Evolutionary conservation across 35 echinoderm and acorn worm genomes (phyloP).

Genomic region (Eucidaris tribuloides): DNA sequence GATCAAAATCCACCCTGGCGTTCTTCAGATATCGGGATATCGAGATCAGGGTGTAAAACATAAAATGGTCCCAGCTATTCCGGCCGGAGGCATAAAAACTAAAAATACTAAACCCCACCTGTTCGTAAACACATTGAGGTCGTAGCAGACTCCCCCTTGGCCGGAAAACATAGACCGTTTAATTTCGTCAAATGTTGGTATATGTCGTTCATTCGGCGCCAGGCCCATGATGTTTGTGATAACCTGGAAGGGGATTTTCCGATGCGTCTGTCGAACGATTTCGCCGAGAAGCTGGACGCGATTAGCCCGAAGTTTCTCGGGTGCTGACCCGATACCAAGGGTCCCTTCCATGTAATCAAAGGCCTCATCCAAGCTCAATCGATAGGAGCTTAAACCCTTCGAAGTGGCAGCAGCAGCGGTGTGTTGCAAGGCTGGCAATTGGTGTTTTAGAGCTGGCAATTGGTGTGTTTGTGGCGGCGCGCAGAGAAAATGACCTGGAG

Average conservation of each 20-base stretch:
- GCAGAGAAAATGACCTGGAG: too few relatives aligned
- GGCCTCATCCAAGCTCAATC: neutral
- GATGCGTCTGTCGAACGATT: neutral
- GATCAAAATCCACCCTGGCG: too few relatives aligned
- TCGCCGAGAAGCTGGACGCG: neutral
- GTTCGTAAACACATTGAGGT: neutral
- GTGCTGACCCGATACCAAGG: neutral
- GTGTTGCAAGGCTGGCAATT: too few relatives aligned
- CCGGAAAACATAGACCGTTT: neutral
- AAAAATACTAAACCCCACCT: neutral
- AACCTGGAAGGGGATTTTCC: neutral
- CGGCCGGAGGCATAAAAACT: too few relatives aligned
- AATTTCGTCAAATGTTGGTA: neutral
- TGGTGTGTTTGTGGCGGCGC: too few relatives aligned
- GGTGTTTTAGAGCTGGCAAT: too few relatives aligned
- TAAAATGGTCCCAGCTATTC: too few relatives aligned
- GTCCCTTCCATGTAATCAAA: neutral
- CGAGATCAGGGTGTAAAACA: too few relatives aligned
- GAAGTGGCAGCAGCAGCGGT: too few relatives aligned
- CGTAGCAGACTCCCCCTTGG: slow-evolving; percentile 8
- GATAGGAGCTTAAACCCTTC: neutral
- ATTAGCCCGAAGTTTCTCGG: neutral
- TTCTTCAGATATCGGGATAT: too few relatives aligned
- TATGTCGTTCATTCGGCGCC: neutral
- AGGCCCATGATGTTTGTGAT: neutral